A percentile compares a stretch with the other conserved stretches of the same genome.
phyloP scores from a whole-genome alignment of 2,113 vertebrate genomes.

The Corydoras maculifer region DNA sequence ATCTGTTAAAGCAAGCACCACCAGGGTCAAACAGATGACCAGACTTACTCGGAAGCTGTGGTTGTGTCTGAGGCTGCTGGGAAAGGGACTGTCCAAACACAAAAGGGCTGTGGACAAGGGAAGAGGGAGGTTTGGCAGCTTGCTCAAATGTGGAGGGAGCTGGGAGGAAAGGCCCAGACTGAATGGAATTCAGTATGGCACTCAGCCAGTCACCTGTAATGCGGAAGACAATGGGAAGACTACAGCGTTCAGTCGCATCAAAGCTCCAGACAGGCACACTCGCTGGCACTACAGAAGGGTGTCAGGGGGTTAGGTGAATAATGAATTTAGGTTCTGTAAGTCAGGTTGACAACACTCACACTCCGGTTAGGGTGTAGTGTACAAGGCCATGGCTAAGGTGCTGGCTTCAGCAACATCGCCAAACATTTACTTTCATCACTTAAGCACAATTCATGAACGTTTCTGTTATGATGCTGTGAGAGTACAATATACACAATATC shows the following conservation, averaged over 20 bases:
- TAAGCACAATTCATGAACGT: constrained; percentile 13
- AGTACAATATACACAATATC: background rate
- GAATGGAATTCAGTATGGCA: constrained; percentile 99
- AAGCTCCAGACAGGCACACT: constrained; percentile 46
- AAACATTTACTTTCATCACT: constrained; percentile 34
- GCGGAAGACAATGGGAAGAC: constrained; percentile 96
- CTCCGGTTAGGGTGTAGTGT: constrained; percentile 4
- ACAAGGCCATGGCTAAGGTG: constrained; percentile 20
- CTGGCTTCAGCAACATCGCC: constrained; percentile 24
- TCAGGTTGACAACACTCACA: constrained; percentile 16
- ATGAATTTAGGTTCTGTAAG: constrained; percentile 6
- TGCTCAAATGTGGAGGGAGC: constrained; percentile 98
- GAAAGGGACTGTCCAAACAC: constrained; percentile 99
- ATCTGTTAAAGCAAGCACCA: constrained; percentile 59
- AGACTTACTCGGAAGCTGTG: constrained; percentile 99
- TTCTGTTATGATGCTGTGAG: background rate
- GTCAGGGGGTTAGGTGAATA: constrained; percentile 33
- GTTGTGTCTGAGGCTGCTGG: constrained; percentile 93
- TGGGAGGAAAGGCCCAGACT: constrained; percentile 98
- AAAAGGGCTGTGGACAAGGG: constrained; percentile 99
- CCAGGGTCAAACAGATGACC: constrained; percentile 79
- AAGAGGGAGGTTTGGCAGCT: constrained; percentile 96
- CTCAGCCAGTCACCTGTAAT: constrained; percentile 98
- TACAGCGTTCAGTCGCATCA: constrained; percentile 71
- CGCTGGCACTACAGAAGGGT: constrained; percentile 31